A percentile compares a stretch with the other conserved stretches of the same genome.
phyloP scores from a whole-genome alignment of 2,888 invertebrate species.

The Nemoura dubitans region DNA sequence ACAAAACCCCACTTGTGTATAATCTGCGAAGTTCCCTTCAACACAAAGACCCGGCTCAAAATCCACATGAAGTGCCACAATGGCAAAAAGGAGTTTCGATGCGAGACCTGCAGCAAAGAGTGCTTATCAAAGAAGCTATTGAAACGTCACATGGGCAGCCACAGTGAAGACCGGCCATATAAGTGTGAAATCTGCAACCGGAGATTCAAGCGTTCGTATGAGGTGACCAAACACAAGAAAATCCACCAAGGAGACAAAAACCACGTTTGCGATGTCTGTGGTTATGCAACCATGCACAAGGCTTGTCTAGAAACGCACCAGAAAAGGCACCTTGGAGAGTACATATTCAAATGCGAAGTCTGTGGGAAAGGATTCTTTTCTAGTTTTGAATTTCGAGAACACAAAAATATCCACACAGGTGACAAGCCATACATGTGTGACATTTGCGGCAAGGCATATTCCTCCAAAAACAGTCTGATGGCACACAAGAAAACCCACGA shows the following conservation, averaged over 20 bases:
- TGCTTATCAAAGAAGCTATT: slow-evolving; percentile 43
- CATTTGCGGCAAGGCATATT: slow-evolving; percentile 48
- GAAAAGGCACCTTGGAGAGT: slow-evolving; percentile 47
- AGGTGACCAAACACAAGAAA: slow-evolving; percentile 52
- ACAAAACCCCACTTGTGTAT: slow-evolving; percentile 44
- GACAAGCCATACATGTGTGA: slow-evolving; percentile 50
- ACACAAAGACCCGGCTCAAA: slow-evolving; percentile 43
- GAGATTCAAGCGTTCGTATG: slow-evolving; percentile 50
- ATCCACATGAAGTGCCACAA: slow-evolving; percentile 47
- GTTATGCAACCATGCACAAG: slow-evolving; percentile 50
- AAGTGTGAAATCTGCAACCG: slow-evolving; percentile 49
- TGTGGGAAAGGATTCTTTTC: slow-evolving; percentile 50
- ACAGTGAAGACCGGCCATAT: slow-evolving; percentile 46
- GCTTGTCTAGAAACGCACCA: slow-evolving; percentile 50
- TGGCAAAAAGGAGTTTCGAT: slow-evolving; percentile 44
- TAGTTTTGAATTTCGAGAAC: slow-evolving; percentile 47
- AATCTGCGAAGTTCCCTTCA: slow-evolving; percentile 39
- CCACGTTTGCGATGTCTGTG: slow-evolving; percentile 48
- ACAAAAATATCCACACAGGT: slow-evolving; percentile 48
- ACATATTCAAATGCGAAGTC: slow-evolving; percentile 44
- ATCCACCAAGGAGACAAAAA: slow-evolving; percentile 52
- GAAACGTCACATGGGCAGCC: slow-evolving; percentile 46
- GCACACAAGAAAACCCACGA: slow-evolving; percentile 52
- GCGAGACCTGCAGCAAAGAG: slow-evolving; percentile 47
- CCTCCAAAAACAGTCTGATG: slow-evolving; percentile 48